These are phyloP conservation scores for Cyprinodon brontotheroides DNA, from an alignment of 2,113 vertebrate genomes.

Conservation along the genomic window DNA sequence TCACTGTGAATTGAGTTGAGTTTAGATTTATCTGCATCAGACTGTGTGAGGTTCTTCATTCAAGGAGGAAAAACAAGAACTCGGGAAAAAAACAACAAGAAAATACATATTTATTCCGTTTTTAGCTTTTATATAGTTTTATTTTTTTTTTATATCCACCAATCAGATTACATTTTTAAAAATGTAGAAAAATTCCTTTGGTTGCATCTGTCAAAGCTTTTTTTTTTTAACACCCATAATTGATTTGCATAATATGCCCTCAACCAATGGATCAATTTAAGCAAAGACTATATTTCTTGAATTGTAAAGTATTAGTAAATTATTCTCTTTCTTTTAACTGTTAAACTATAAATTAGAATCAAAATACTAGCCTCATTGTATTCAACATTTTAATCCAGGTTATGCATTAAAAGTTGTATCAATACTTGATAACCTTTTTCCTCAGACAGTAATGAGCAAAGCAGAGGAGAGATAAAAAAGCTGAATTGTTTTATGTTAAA, in stretches of 20 bases:
- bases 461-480: too few species aligned
- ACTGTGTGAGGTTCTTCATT: neutral
- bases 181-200: neutral
- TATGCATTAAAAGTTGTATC: too few species aligned
- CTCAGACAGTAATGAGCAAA: too few species aligned
- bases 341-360: neutral
- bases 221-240: too few species aligned
- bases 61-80: neutral
- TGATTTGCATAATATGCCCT: too few species aligned
- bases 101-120: too few species aligned
- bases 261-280: too few species aligned
- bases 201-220: neutral
- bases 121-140: too few species aligned
- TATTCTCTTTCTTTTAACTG: neutral
- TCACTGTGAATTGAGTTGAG: neutral
- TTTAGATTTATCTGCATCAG: constrained; percentile 14
- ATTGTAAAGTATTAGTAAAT: neutral
- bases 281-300: too few species aligned
- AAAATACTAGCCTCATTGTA: neutral
- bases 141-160: neutral
- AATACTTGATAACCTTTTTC: too few species aligned
- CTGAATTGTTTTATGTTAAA: too few species aligned
- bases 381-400: too few species aligned
- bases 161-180: neutral
- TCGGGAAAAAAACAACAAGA: constrained; percentile 6